These are phyloP conservation scores for Xenus cinereus DNA, from an alignment of 2,113 vertebrate genomes.

Conservation along the genomic window DNA sequence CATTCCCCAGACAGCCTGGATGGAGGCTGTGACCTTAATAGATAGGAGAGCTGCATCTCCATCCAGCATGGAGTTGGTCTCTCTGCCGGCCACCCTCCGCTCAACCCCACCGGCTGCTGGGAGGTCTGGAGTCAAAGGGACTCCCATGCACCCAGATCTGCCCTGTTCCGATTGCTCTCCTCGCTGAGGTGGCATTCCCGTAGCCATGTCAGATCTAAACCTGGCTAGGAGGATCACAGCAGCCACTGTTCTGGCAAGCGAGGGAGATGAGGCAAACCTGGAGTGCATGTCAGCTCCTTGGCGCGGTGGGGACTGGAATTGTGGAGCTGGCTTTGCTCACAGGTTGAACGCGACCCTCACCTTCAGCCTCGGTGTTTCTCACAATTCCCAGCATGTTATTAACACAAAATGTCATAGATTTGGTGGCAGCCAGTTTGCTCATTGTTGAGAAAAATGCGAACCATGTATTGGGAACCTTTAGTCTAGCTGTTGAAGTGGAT, in stretches of 20 bases:
- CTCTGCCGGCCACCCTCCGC: not conserved
- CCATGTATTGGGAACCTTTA: not conserved
- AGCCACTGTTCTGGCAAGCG: not conserved
- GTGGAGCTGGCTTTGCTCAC: not conserved
- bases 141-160: not conserved
- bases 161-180: not conserved
- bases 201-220: not conserved
- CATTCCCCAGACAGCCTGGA: not conserved
- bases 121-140: not conserved
- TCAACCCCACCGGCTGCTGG: not conserved
- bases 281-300: not conserved
- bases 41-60: not conserved
- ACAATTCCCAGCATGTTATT: not conserved
- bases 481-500: not conserved
- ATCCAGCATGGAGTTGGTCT: fast-evolving
- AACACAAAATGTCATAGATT: not conserved
- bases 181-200: not conserved
- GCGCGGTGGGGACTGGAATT: not conserved
- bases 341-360: not conserved
- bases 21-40: not conserved
- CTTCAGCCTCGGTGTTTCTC: not conserved
- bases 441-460: fast-evolving
- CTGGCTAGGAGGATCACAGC: not conserved
- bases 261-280: not conserved
- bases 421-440: not conserved